These are phyloP conservation scores for Phalacrocorax brasilianus DNA, from an alignment of 2,113 vertebrate species.

Conservation along the genomic window DNA sequence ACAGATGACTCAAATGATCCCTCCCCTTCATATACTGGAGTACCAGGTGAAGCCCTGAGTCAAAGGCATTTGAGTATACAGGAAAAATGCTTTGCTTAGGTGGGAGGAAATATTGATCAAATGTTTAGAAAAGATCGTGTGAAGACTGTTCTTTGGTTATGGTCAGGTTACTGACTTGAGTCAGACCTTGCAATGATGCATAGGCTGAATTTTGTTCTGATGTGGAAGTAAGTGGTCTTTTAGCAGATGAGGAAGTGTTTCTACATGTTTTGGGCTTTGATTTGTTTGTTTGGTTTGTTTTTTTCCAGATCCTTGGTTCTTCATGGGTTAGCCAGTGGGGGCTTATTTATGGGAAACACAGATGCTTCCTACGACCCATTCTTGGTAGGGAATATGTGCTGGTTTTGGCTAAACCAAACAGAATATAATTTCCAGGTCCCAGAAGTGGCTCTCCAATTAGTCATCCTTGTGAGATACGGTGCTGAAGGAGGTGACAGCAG, in stretches of 20 bases:
- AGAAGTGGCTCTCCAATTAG: background rate
- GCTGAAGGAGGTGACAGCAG: background rate
- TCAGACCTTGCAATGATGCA: background rate
- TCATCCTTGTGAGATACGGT: background rate
- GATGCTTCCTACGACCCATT: background rate
- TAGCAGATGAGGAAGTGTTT: background rate
- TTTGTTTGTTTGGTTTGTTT: background rate
- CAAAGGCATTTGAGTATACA: background rate
- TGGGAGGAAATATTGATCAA: background rate
- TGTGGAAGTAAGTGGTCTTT: background rate
- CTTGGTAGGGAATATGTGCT: too few species aligned
- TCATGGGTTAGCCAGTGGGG: background rate
- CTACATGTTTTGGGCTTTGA: background rate
- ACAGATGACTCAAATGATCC: background rate
- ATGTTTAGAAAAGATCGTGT: background rate
- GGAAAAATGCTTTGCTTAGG: background rate
- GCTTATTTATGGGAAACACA: background rate
- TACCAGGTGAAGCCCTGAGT: background rate
- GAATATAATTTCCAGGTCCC: background rate
- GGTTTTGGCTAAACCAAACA: too few species aligned
- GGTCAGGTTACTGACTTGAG: background rate
- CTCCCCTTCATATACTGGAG: background rate
- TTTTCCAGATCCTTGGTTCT: background rate
- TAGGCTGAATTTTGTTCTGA: background rate
- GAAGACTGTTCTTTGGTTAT: background rate